Percentiles rank a stretch among this genome's conserved stretches.
Evolutionary conservation across 2,888 invertebrate genomes (phyloP).

Genomic region (Zootermopsis nevadensis): DNA sequence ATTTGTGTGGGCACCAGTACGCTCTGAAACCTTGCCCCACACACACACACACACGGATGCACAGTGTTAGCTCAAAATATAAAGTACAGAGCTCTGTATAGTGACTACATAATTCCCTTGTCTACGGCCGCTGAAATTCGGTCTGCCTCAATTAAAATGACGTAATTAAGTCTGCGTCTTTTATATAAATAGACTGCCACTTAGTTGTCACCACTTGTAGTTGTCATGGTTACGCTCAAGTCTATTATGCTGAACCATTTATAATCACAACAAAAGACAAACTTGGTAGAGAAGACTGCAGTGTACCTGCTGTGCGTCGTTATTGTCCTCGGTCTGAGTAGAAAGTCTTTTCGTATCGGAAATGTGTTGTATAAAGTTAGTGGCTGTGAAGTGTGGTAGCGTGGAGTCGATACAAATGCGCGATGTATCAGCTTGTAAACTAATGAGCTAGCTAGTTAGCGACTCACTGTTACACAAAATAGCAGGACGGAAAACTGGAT

Average conservation of each 20-base stretch:
- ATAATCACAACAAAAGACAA: conserved; percentile 11
- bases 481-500: background rate
- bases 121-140: background rate
- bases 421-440: background rate
- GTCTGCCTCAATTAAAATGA: conserved; percentile 12
- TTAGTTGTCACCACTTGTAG: conserved; percentile 12
- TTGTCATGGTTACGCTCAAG: background rate
- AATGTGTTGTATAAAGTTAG: background rate
- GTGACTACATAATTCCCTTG: too few relatives aligned
- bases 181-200: conserved; percentile 26
- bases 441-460: conserved; percentile 16
- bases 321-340: too few relatives aligned
- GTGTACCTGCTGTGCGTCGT: background rate
- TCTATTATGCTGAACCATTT: background rate
- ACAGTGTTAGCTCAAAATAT: too few relatives aligned
- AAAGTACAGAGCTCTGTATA: too few relatives aligned
- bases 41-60: too few relatives aligned
- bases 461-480: background rate
- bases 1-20: too few relatives aligned
- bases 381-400: background rate
- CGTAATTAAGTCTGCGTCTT: conserved; percentile 17
- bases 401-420: background rate
- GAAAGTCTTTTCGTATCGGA: too few relatives aligned
- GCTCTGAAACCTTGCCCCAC: too few relatives aligned
- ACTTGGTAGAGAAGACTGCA: background rate